Conservation (phyloP, 2,888 invertebrate species). For the Calliopum simillimum region DNA sequence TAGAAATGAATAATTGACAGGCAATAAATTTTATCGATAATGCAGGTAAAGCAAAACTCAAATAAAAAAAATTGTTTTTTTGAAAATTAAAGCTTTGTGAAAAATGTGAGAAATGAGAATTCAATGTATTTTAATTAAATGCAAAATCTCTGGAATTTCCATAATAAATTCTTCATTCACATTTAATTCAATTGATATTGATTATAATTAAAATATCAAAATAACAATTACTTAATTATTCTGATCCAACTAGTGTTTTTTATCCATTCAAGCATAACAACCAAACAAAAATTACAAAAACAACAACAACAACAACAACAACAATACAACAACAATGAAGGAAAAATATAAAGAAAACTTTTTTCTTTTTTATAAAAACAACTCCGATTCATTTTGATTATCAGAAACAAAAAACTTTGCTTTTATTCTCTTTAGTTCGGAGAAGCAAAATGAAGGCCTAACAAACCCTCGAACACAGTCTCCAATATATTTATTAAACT, state of each 20-base stretch:
- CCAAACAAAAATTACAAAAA: not conserved
- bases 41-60: not conserved
- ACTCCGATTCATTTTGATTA: not conserved
- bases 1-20: not conserved
- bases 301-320: not conserved
- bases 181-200: not conserved
- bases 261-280: not conserved
- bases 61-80: too few species aligned
- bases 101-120: too few species aligned
- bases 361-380: not conserved
- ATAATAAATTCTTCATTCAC: too few species aligned
- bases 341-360: not conserved
- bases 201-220: slow-evolving; percentile 9
- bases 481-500: too few species aligned
- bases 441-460: too few species aligned
- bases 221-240: slow-evolving; percentile 6
- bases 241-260: not conserved
- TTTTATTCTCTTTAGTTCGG: not conserved
- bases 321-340: not conserved
- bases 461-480: too few species aligned
- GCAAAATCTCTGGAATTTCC: too few species aligned
- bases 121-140: too few species aligned
- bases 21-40: slow-evolving; percentile 1
- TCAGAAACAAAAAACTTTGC: not conserved
- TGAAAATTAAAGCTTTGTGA: too few species aligned